phyloP scores from a whole-genome alignment of 92 coral and sea anemone genomes.

The Bergia sp. region DNA sequence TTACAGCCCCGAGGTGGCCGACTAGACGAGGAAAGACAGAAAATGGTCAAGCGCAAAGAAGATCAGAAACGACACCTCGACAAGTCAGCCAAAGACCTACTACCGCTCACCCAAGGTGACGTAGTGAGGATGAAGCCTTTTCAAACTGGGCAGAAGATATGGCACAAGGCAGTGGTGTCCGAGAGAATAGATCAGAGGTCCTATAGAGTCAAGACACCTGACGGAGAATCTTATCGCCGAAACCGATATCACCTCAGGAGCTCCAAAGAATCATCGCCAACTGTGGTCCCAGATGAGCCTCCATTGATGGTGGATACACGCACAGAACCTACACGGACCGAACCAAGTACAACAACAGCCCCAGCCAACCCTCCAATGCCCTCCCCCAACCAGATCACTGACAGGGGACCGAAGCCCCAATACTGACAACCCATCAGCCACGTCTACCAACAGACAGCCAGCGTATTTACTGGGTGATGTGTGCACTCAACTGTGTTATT shows the following conservation, averaged over 20 bases:
- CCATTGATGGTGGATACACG: neutral
- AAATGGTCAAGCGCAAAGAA: neutral
- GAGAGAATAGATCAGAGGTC: slow-evolving; percentile 44
- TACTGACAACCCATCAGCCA: neutral
- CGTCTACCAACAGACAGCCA: slow-evolving; percentile 4
- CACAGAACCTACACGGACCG: neutral
- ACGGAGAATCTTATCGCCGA: slow-evolving; percentile 44
- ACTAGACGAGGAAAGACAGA: neutral
- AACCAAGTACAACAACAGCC: too few relatives aligned
- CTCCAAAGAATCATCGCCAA: slow-evolving; percentile 18
- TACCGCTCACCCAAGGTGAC: slow-evolving; percentile 38
- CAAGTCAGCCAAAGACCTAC: neutral
- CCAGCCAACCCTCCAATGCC: too few relatives aligned
- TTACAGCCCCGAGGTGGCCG: neutral
- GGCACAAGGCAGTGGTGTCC: slow-evolving; percentile 46
- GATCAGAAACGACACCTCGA: slow-evolving; percentile 1
- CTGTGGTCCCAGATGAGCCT: neutral
- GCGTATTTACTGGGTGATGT: slow-evolving; percentile 19
- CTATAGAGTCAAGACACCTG: slow-evolving; percentile 49
- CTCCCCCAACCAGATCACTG: neutral
- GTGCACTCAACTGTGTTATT: neutral
- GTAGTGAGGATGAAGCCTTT: slow-evolving; percentile 55
- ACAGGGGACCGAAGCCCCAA: neutral
- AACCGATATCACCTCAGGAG: slow-evolving; percentile 58
- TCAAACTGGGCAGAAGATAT: neutral